Conservation (phyloP, 92 coral and sea anemone genomes). For the Parazoanthus atlanticus region DNA sequence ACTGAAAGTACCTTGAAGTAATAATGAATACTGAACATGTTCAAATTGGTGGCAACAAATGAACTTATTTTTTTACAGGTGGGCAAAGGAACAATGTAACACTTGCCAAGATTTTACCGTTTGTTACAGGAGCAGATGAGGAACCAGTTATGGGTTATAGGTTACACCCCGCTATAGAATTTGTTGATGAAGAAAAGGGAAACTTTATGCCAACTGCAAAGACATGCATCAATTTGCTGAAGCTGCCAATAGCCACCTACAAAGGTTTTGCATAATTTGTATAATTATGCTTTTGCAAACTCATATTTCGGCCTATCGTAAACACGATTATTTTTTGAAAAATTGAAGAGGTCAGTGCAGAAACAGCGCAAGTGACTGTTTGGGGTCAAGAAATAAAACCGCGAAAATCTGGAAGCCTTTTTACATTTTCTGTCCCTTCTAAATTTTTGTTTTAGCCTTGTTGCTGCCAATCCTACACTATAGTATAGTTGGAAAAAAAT, state of each 20-base stretch:
- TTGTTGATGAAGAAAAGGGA: conserved; percentile 31
- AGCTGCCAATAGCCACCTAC: conserved; percentile 53
- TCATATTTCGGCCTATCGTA: conserved; percentile 51
- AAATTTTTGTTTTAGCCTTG: too few species aligned
- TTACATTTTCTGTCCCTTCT: too few species aligned
- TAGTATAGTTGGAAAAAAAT: too few species aligned
- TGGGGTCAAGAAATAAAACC: too few species aligned
- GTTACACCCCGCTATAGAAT: conserved; percentile 43
- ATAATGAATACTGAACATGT: not conserved
- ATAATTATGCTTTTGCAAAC: conserved; percentile 56
- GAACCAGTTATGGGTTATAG: conserved; percentile 57
- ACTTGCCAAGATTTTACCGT: conserved; percentile 51
- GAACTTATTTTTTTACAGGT: conserved; percentile 41
- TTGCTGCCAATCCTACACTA: too few species aligned
- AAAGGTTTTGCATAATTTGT: conserved; percentile 39
- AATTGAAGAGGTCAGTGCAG: too few species aligned
- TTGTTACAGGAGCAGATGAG: conserved; percentile 58
- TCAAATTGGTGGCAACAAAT: not conserved
- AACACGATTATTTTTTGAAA: too few species aligned
- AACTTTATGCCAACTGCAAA: conserved; percentile 60
- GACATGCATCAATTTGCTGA: conserved; percentile 58
- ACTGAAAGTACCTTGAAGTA: too few species aligned
- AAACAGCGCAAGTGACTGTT: too few species aligned
- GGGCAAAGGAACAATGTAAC: conserved; percentile 55
- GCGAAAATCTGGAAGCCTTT: too few species aligned